A percentile compares a stretch with the other conserved stretches of the same genome.
Conservation (phyloP, 2,797 vertebrate species). For the Sebastes nivosus region DNA sequence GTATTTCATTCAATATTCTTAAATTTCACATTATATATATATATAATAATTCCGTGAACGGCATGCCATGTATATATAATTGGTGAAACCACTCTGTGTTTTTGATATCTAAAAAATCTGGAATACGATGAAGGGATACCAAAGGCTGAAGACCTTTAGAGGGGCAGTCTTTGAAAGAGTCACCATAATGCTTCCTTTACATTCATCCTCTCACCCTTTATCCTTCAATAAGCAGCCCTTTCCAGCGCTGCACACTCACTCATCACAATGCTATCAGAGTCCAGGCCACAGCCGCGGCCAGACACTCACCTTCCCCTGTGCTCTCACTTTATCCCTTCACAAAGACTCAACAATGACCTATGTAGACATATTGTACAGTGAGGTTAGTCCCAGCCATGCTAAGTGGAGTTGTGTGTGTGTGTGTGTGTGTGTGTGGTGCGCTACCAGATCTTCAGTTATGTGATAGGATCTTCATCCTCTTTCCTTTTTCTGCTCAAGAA, state of each 20-base stretch:
- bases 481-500: conserved; percentile 3
- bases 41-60: too few relatives aligned
- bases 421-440: background rate
- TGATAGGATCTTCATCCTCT: conserved; percentile 30
- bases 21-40: too few relatives aligned
- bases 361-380: conserved; percentile 32
- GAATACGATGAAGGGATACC: too few relatives aligned
- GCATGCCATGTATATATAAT: too few relatives aligned
- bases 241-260: background rate
- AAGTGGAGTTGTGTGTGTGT: background rate
- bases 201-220: conserved; percentile 10
- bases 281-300: conserved; percentile 11
- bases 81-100: too few relatives aligned
- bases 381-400: background rate
- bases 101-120: too few relatives aligned
- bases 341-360: conserved; percentile 43
- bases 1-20: too few relatives aligned
- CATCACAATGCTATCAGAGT: conserved; percentile 50
- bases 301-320: conserved; percentile 34
- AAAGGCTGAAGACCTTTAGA: background rate
- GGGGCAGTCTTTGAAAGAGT: conserved; percentile 10
- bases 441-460: conserved; percentile 9
- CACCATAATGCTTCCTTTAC: conserved; percentile 13
- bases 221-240: conserved; percentile 22
- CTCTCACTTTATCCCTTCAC: conserved; percentile 25